A percentile compares a stretch with the other conserved stretches of the same genome.
Conservation (phyloP, 2,113 vertebrate genomes). For the Cyphomyrus discorhynchus region DNA sequence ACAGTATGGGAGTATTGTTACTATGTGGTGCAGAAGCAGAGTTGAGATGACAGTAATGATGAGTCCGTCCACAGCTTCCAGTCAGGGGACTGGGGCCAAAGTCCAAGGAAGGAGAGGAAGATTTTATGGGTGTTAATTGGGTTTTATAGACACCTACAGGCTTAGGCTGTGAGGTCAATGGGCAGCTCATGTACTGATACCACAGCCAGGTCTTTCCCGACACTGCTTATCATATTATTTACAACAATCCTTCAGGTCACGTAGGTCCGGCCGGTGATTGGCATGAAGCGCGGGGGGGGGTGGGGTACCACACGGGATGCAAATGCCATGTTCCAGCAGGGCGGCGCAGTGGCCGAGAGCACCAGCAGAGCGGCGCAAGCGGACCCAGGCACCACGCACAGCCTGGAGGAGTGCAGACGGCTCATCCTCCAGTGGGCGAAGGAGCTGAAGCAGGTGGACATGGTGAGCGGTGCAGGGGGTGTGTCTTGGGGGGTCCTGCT, state of each 20-base stretch:
- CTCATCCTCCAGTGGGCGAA: conserved; percentile 40
- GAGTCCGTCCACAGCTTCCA: neutral
- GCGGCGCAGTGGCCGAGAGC: neutral
- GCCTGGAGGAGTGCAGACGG: conserved; percentile 28
- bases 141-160: neutral
- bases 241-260: neutral
- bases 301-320: neutral
- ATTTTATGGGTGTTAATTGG: neutral
- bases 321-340: conserved; percentile 14
- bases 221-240: neutral
- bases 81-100: neutral
- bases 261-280: neutral
- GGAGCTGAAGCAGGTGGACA: conserved; percentile 30
- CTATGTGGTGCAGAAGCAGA: neutral
- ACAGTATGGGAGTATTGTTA: neutral
- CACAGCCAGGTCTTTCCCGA: neutral
- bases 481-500: neutral
- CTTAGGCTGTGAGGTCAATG: neutral
- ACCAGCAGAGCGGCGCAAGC: neutral
- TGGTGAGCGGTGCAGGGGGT: conserved; percentile 12
- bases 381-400: neutral
- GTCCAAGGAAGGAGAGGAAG: neutral
- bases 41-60: neutral
- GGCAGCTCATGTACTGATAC: neutral
- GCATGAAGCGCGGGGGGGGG: neutral